Percentiles rank a stretch among this genome's conserved stretches.
Evolutionary conservation across 2,113 vertebrate genomes (phyloP).

Genomic region (Prunella himalayana): DNA sequence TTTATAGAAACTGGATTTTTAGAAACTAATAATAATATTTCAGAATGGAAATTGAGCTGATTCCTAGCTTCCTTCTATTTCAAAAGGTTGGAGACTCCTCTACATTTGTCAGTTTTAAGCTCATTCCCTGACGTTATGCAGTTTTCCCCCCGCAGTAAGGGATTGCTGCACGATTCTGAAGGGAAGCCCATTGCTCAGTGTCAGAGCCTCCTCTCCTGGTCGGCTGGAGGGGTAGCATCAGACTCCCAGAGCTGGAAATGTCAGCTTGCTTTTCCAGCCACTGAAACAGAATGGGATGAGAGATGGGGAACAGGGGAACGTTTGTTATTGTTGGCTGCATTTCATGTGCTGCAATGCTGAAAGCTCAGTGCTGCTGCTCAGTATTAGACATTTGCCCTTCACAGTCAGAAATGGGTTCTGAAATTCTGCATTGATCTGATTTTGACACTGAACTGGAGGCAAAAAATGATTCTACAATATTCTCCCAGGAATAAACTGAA

Average conservation of each 20-base stretch:
- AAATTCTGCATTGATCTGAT: background rate
- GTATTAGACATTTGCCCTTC: background rate
- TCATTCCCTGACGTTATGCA: background rate
- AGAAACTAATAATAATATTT: background rate
- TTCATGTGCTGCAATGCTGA: background rate
- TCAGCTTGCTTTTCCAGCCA: background rate
- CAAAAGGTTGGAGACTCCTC: background rate
- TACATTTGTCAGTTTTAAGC: background rate
- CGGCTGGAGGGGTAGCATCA: background rate
- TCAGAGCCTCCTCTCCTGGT: constrained; percentile 65
- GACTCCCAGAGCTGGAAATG: background rate
- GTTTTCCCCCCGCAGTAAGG: background rate
- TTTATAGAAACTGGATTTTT: background rate
- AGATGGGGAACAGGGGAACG: background rate
- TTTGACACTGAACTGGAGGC: background rate
- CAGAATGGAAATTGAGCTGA: background rate
- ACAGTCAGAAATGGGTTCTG: background rate
- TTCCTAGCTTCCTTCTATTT: background rate
- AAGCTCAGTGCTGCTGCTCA: background rate
- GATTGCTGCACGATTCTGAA: background rate
- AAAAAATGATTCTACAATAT: background rate
- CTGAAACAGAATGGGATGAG: background rate
- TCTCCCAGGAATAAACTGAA: background rate
- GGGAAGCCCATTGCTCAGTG: background rate
- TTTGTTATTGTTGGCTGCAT: background rate